A percentile compares a stretch with the other conserved stretches of the same genome.
These are phyloP conservation scores for Pogonomyrmex californicus DNA, from an alignment of 1,140 invertebrate genomes.

Conservation along the genomic window DNA sequence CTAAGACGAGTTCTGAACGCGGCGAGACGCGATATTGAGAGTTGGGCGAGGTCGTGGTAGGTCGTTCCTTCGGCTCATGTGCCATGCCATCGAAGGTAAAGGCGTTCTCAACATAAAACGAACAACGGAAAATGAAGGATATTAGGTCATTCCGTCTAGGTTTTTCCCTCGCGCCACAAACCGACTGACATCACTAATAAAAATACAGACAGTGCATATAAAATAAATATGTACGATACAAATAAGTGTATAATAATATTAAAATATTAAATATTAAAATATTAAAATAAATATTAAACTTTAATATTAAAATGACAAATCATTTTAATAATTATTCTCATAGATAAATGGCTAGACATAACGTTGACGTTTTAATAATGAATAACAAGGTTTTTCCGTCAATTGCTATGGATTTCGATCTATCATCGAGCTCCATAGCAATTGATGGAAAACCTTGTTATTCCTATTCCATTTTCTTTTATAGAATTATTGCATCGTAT, in stretches of 20 bases:
- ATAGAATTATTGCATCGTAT: conserved; percentile 2
- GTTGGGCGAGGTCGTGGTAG: conserved; percentile 74
- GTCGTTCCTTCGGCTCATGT: conserved; percentile 61
- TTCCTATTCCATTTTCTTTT: background rate
- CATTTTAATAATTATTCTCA: conserved; percentile 17
- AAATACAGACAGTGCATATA: background rate
- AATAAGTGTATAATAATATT: background rate
- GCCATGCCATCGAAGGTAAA: conserved; percentile 62
- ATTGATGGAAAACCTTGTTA: too few relatives aligned
- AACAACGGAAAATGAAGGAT: conserved; percentile 16
- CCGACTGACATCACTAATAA: background rate
- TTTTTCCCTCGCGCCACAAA: background rate
- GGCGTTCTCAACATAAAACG: conserved; percentile 59
- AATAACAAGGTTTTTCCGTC: background rate
- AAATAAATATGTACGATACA: background rate
- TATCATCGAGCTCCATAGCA: too few relatives aligned
- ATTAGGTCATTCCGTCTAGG: background rate
- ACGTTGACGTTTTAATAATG: background rate
- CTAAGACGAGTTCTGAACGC: conserved; percentile 65
- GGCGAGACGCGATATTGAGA: conserved; percentile 68
- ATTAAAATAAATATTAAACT: background rate
- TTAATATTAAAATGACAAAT: background rate
- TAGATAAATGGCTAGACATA: background rate
- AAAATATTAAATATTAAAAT: too few relatives aligned
- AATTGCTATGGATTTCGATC: background rate